Base-by-base conservation (phyloP, 1,140 invertebrate species). In the Platyscapa corneri region DNA sequence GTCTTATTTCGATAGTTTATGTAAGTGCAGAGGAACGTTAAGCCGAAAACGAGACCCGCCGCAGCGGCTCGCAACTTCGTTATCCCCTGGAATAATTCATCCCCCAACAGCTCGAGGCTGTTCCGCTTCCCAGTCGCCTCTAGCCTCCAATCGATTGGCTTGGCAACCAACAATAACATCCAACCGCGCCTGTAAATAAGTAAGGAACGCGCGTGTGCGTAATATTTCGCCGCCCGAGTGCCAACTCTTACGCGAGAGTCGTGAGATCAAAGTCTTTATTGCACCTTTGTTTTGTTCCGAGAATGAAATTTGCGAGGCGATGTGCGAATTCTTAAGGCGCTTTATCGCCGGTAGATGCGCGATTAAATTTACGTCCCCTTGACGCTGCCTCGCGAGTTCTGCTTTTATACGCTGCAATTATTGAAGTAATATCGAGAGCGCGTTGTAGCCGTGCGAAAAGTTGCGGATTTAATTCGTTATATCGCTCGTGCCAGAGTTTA, bases 41-140 rank as follows among this genome's bases (percentile, higher is more conserved):
- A 46, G 60, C 39, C n/a, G 39, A 65, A n/a, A 32, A 7, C 64
- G n/a, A n/a, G n/a, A n/a, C n/a, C n/a, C n/a, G n/a, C n/a, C n/a
- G n/a, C n/a, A n/a, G n/a, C n/a, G 42, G 12, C 79, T 27, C 27
- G 18, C 64, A 67, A 56, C 79, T 82, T 56, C 82, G 65, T 67
- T 78, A 37, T 46, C 64, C 42, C 37, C 78, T 56, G 65, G 79
- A 87, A 84, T 84, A 89, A 87, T 83, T 65, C 75, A 86, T 72
- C 32, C 49, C 77, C 65, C 56, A 10, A 32, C 32, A 34, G 16
- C 12, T 34, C 14, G 32, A 5, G 12, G n/a, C 18, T 16, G 12
- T 67, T 67, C 18, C 56, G 42, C n/a, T 79, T 37, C 75, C 80
- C 81, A 85, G 67, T 83, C 79, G 49, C 79, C 27, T 83, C n/a